Evolutionary conservation across 2,797 vertebrate species (phyloP).

Genomic region (Darevskia nairensis): DNA sequence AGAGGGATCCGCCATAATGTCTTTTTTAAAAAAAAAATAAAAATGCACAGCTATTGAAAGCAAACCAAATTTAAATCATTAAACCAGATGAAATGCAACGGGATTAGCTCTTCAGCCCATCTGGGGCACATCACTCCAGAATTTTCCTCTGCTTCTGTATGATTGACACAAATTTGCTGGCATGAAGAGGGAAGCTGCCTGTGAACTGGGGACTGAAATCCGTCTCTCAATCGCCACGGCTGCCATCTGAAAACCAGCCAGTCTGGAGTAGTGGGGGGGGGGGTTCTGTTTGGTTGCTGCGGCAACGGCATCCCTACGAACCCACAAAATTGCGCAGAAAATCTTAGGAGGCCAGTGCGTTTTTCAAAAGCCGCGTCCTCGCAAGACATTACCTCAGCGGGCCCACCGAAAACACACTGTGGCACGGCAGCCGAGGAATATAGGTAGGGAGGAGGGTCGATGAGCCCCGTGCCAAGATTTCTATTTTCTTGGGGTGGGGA

Average conservation of each 20-base stretch:
- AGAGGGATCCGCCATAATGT: not conserved
- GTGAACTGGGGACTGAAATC: slow-evolving; percentile 26
- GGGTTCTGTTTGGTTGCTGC: slow-evolving; percentile 15
- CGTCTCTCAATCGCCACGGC: slow-evolving; percentile 19
- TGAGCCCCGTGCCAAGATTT: slow-evolving; percentile 42
- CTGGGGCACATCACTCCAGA: not conserved
- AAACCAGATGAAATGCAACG: not conserved
- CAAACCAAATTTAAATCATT: not conserved
- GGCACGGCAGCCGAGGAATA: slow-evolving; percentile 8
- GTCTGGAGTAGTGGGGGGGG: not conserved
- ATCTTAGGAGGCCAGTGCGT: fast-evolving
- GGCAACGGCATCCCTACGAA: not conserved
- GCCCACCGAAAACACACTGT: not conserved
- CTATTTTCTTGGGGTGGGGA: not conserved
- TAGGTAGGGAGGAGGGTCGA: slow-evolving; percentile 40
- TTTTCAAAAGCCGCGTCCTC: not conserved
- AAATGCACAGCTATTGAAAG: not conserved
- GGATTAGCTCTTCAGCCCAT: not conserved
- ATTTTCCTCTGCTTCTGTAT: not conserved
- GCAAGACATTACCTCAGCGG: not conserved
- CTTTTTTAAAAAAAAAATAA: not conserved
- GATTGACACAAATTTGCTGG: not conserved
- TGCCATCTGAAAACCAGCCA: slow-evolving; percentile 27
- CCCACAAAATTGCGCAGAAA: not conserved
- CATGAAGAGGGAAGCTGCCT: not conserved